phyloP scores from a whole-genome alignment of 2,797 vertebrate species.

The Pelochelys cantorii region DNA sequence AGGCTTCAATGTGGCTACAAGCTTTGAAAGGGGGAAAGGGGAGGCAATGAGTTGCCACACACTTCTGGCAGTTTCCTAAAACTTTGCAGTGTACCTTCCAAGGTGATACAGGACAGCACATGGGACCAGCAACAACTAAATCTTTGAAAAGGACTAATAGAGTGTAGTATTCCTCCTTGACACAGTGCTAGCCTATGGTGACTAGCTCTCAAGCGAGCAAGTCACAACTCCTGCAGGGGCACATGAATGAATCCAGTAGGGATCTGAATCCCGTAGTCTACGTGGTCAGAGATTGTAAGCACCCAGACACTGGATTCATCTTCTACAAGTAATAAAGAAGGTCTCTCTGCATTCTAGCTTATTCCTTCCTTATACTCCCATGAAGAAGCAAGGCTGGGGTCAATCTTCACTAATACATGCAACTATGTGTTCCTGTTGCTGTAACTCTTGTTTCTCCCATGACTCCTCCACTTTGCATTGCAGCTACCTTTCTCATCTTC shows the following conservation, averaged over 20 bases:
- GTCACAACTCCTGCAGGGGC: neutral
- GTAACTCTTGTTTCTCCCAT: neutral
- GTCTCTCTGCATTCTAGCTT: no score
- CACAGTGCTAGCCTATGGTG: neutral
- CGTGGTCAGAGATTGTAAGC: no score
- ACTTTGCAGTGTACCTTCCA: neutral
- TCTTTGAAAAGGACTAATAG: neutral
- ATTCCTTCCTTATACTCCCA: no score
- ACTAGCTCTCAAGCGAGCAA: neutral
- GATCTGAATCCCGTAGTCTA: neutral
- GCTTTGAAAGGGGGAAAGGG: neutral
- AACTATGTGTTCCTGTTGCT: neutral
- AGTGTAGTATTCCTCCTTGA: neutral
- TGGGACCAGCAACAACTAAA: neutral
- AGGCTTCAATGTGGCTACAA: neutral
- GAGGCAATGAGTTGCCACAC: neutral
- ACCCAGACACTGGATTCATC: no score
- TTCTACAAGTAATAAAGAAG: no score
- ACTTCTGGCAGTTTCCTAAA: neutral
- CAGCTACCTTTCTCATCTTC: neutral
- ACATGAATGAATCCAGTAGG: neutral
- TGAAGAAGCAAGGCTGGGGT: no score
- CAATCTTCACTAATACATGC: neutral
- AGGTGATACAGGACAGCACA: neutral
- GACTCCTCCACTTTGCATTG: neutral